phyloP scores from a whole-genome alignment of 2,797 vertebrate genomes.

The Megaceryle alcyon region DNA sequence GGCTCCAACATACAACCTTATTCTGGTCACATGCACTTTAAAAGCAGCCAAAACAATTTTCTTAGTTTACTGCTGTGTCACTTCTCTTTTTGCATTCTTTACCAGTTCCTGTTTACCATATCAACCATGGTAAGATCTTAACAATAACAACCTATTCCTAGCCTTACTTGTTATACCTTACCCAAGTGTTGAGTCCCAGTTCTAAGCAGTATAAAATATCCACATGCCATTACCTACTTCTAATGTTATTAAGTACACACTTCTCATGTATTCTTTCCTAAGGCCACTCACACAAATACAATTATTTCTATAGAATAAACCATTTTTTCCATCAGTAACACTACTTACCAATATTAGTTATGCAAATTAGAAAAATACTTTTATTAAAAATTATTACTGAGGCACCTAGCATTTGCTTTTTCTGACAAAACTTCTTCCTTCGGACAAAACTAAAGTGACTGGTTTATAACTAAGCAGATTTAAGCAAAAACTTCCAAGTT shows the following conservation, averaged over 20 bases:
- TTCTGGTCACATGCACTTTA: background rate
- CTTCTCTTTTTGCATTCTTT: conserved; percentile 16
- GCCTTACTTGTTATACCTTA: background rate
- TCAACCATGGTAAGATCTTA: background rate
- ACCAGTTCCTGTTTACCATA: conserved; percentile 1
- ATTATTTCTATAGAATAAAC: background rate
- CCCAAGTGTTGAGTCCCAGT: background rate
- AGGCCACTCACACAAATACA: background rate
- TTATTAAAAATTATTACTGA: background rate
- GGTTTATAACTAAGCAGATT: background rate
- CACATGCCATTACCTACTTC: background rate
- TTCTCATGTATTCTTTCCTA: background rate
- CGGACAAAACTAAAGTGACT: background rate
- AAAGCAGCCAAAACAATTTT: conserved; percentile 26
- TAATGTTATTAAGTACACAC: background rate
- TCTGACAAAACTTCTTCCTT: background rate
- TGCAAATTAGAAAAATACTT: background rate
- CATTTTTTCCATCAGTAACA: background rate
- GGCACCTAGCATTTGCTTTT: background rate
- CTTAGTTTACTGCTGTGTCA: background rate
- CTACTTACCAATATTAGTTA: background rate
- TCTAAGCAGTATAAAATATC: background rate
- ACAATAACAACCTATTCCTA: background rate
- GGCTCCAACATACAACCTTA: background rate
- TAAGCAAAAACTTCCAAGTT: background rate